A percentile compares a stretch with the other conserved stretches of the same genome.
Evolutionary conservation across 2,888 invertebrate species (phyloP).

Genomic region (Apoda limacodes): DNA sequence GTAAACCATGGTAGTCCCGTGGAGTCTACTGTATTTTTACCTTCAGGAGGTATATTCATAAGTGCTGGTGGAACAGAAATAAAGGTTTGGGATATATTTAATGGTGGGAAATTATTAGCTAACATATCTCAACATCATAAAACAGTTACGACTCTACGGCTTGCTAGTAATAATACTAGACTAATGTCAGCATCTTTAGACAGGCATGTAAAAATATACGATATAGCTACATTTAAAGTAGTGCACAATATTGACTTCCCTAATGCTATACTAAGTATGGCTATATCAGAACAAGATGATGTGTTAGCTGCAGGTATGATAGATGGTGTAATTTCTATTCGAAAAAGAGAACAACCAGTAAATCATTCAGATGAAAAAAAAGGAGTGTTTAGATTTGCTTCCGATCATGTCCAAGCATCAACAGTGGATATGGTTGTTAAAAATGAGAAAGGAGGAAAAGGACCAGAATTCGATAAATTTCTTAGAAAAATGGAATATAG

Average conservation of each 20-base stretch:
- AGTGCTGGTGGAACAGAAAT: slow-evolving; percentile 93
- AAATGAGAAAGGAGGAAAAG: slow-evolving; percentile 44
- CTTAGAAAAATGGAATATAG: slow-evolving; percentile 85
- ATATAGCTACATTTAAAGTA: slow-evolving; percentile 85
- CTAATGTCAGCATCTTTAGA: slow-evolving; percentile 93
- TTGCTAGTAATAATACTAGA: slow-evolving; percentile 85
- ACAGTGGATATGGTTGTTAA: slow-evolving; percentile 65
- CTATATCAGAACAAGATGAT: slow-evolving; percentile 79
- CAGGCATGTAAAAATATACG: slow-evolving; percentile 93
- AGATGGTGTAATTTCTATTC: slow-evolving; percentile 91
- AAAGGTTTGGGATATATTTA: slow-evolving; percentile 92
- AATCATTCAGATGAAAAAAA: slow-evolving; percentile 40
- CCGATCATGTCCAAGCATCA: slow-evolving; percentile 47
- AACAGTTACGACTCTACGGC: slow-evolving; percentile 87
- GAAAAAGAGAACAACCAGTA: slow-evolving; percentile 75
- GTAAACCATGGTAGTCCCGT: slow-evolving; percentile 92
- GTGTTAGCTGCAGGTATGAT: slow-evolving; percentile 92
- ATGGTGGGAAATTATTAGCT: slow-evolving; percentile 87
- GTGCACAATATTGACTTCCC: slow-evolving; percentile 92
- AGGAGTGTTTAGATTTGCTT: slow-evolving; percentile 61
- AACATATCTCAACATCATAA: slow-evolving; percentile 94
- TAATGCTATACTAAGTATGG: slow-evolving; percentile 90
- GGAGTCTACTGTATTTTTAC: slow-evolving; percentile 88
- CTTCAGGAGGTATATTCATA: slow-evolving; percentile 89
- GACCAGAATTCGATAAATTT: slow-evolving; percentile 74